A percentile compares a stretch with the other conserved stretches of the same genome.
These are phyloP conservation scores for Amazona guildingii DNA, from an alignment of 2,113 vertebrate species.

Conservation along the genomic window DNA sequence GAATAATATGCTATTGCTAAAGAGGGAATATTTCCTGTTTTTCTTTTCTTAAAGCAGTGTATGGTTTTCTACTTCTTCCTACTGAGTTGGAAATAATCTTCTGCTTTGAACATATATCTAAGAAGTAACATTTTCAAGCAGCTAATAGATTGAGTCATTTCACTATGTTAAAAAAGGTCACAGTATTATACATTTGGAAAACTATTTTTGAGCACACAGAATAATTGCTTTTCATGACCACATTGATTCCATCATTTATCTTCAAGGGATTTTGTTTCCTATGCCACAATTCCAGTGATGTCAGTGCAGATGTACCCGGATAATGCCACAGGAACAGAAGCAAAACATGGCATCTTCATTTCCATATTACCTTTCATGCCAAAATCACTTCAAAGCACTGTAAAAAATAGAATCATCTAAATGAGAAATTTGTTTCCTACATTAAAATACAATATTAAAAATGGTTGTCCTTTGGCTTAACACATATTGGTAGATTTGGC, in stretches of 20 bases:
- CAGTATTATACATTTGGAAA: not conserved
- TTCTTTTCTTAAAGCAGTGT: not conserved
- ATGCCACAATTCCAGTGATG: not conserved
- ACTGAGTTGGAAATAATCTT: not conserved
- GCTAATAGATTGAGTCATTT: not conserved
- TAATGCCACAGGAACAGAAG: not conserved
- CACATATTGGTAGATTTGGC: not conserved
- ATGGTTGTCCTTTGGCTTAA: not conserved
- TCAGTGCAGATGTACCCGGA: not conserved
- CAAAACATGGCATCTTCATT: not conserved
- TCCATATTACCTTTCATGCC: not conserved
- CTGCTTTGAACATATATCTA: not conserved
- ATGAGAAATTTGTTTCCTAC: not conserved
- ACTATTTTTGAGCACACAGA: not conserved
- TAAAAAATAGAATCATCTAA: not conserved
- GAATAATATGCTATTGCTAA: not conserved
- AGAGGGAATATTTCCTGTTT: not conserved
- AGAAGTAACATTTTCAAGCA: not conserved
- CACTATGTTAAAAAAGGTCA: not conserved
- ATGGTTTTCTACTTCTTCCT: not conserved
- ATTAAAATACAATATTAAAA: not conserved
- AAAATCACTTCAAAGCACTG: not conserved
- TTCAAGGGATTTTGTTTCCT: not conserved
- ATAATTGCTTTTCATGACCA: not conserved
- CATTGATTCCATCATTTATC: not conserved